phyloP scores from a whole-genome alignment of 1,140 invertebrate genomes.

The Sesamia nonagrioides region DNA sequence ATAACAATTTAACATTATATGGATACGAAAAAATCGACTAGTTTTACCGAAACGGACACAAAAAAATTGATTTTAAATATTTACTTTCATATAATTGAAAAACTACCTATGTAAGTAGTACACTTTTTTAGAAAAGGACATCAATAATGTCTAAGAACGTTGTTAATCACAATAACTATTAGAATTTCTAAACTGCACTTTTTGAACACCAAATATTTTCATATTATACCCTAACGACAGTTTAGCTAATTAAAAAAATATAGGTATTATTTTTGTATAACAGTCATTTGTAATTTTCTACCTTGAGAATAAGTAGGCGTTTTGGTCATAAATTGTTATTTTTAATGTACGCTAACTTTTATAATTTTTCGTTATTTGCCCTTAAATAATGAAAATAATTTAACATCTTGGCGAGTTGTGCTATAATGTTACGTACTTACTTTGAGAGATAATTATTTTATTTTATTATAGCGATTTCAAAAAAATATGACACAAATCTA shows the following conservation, averaged over 20 bases:
- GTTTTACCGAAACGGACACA: constrained; percentile 50
- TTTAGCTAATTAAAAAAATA: constrained; percentile 86
- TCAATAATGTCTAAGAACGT: constrained; percentile 71
- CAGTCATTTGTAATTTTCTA: constrained; percentile 76
- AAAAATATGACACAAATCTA: constrained; percentile 13
- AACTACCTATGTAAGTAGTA: constrained; percentile 55
- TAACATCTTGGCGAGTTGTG: neutral
- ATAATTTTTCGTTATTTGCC: constrained; percentile 36
- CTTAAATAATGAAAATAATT: constrained; percentile 17
- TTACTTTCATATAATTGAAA: constrained; percentile 53
- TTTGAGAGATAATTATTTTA: neutral
- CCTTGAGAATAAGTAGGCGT: constrained; percentile 74
- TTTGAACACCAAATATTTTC: constrained; percentile 82
- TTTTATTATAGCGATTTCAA: neutral
- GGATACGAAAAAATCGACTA: constrained; percentile 53
- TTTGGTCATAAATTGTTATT: constrained; percentile 68
- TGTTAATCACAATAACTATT: constrained; percentile 69
- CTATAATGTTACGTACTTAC: constrained; percentile 20
- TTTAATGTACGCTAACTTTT: constrained; percentile 50
- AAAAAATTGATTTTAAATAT: constrained; percentile 22
- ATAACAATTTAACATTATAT: constrained; percentile 49
- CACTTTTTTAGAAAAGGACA: constrained; percentile 65
- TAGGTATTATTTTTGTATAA: constrained; percentile 82
- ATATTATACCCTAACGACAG: constrained; percentile 79
- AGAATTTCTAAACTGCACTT: constrained; percentile 76